phyloP scores from a whole-genome alignment of 2,113 vertebrate species.

The Ceyx melanurus region DNA sequence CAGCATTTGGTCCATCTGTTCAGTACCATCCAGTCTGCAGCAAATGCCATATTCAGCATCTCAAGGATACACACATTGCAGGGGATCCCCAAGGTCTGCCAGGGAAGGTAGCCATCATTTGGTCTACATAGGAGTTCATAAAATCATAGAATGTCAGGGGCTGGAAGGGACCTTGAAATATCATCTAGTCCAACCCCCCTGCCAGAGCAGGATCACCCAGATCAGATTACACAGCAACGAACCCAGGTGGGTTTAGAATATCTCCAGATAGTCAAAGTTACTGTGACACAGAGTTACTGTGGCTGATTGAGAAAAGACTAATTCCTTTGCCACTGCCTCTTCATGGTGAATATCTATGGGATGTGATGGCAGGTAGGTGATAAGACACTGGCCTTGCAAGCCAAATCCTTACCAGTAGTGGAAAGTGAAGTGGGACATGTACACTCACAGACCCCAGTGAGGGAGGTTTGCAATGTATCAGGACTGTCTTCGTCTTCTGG shows the following conservation, averaged over 20 bases:
- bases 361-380: neutral
- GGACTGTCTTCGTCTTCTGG: neutral
- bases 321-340: neutral
- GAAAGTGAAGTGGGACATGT: neutral
- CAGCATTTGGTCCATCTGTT: neutral
- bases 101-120: neutral
- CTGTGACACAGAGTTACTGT: neutral
- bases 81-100: neutral
- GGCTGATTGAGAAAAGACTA: neutral
- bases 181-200: no score
- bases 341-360: neutral
- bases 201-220: no score
- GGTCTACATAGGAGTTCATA: neutral
- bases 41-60: neutral
- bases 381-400: neutral
- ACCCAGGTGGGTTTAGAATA: no score
- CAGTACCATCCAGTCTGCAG: neutral
- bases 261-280: no score
- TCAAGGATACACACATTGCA: neutral
- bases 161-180: no score
- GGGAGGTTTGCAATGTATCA: neutral
- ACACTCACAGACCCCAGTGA: neutral
- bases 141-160: no score
- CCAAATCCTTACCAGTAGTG: neutral
- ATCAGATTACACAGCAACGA: no score